Evolutionary conservation across 2,888 invertebrate genomes (phyloP).

Genomic region (Harpagoxenus sublaevis): DNA sequence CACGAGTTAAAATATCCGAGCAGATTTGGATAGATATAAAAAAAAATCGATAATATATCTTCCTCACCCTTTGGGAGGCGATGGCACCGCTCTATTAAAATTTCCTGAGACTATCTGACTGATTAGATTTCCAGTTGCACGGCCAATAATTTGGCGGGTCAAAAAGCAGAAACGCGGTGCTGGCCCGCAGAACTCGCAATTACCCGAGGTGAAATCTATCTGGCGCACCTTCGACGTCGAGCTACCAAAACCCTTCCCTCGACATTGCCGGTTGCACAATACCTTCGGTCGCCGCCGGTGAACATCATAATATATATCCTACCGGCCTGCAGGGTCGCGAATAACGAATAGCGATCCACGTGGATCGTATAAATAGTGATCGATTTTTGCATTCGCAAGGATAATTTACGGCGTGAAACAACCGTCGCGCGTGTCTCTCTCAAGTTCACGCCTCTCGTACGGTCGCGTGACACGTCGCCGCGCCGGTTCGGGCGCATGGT

Average conservation of each 20-base stretch:
- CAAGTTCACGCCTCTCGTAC: slow-evolving; percentile 1
- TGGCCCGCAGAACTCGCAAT: not conserved
- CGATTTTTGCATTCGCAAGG: slow-evolving; percentile 46
- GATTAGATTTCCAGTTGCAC: not conserved
- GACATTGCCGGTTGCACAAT: slow-evolving; percentile 65
- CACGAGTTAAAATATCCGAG: not conserved
- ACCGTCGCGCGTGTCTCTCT: slow-evolving; percentile 16
- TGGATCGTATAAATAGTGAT: slow-evolving; percentile 59
- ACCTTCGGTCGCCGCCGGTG: slow-evolving; percentile 40
- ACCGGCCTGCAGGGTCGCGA: slow-evolving; percentile 56
- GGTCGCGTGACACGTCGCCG: slow-evolving; percentile 20
- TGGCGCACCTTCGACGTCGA: slow-evolving; percentile 42
- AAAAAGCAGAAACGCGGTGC: not conserved
- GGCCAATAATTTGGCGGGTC: not conserved
- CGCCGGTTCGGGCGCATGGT: slow-evolving; percentile 8
- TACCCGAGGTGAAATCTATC: not conserved
- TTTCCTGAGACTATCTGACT: not conserved
- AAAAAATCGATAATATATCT: not conserved
- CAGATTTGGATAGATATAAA: not conserved
- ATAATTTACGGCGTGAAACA: slow-evolving; percentile 68
- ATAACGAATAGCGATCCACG: slow-evolving; percentile 22
- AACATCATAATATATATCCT: slow-evolving; percentile 62
- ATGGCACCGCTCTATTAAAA: not conserved
- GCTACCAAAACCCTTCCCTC: slow-evolving; percentile 64
- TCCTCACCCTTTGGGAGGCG: not conserved